Evolutionary conservation across 2,113 vertebrate species (phyloP).

Genomic region (Martes martes): DNA sequence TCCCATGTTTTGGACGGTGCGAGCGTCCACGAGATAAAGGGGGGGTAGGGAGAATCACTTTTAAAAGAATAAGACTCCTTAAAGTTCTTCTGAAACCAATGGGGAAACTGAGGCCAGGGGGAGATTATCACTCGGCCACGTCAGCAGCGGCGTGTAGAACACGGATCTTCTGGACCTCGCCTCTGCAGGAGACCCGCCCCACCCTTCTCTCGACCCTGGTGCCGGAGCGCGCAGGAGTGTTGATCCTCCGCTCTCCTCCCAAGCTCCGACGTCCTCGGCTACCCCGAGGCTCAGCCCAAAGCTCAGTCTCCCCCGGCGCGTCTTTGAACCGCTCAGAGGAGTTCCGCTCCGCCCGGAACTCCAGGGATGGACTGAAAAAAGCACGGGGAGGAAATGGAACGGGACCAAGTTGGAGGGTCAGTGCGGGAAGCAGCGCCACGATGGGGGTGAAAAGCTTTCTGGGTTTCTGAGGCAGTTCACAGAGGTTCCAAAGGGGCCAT

Average conservation of each 20-base stretch:
- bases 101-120: not conserved
- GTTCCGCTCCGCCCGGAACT: not conserved
- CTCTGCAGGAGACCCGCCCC: not conserved
- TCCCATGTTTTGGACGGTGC: not conserved
- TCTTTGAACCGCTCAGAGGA: not conserved
- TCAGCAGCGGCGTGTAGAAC: not conserved
- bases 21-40: not conserved
- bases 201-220: accelerated
- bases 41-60: not conserved
- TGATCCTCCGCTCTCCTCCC: accelerated
- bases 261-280: accelerated
- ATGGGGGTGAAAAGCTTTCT: accelerated
- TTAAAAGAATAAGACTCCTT: not conserved
- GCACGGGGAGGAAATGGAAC: not conserved
- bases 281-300: not conserved
- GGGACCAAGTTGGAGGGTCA: accelerated
- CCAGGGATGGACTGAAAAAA: too few relatives aligned
- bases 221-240: accelerated
- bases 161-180: not conserved
- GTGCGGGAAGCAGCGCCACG: not conserved
- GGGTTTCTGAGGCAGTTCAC: too few relatives aligned
- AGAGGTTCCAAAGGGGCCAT: not conserved
- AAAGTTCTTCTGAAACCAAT: not conserved
- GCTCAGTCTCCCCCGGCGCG: not conserved
- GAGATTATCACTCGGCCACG: accelerated